Conservation (phyloP, 1,140 invertebrate genomes). For the Anoplolepis gracilipes region DNA sequence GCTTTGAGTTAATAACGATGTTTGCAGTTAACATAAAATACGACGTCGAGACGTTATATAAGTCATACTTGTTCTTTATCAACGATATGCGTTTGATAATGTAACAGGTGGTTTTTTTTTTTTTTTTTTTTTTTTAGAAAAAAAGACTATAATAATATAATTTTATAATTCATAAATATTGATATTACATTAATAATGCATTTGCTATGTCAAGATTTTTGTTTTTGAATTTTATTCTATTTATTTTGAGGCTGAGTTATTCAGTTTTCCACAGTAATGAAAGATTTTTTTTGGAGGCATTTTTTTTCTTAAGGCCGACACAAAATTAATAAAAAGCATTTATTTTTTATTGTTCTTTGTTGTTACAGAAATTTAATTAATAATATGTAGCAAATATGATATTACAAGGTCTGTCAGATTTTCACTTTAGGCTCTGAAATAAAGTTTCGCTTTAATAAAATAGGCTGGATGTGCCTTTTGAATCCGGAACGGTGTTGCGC, state of each 20-base stretch:
- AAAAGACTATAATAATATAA: not conserved
- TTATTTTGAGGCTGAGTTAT: not conserved
- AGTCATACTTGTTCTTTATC: slow-evolving; percentile 7
- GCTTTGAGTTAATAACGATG: slow-evolving; percentile 12
- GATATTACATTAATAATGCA: not conserved
- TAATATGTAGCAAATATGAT: not conserved
- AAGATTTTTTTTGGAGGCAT: not conserved
- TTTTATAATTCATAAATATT: not conserved
- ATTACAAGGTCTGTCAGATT: not conserved
- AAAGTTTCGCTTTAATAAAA: not conserved
- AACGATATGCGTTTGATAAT: slow-evolving; percentile 17
- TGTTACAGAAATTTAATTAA: not conserved
- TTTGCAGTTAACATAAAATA: slow-evolving; percentile 5
- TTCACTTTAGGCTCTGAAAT: not conserved
- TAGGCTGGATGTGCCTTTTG: slow-evolving; percentile 4
- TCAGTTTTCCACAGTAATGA: not conserved
- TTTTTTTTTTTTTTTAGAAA: no score
- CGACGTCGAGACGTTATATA: slow-evolving; percentile 16
- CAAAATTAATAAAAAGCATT: not conserved
- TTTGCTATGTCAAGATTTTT: not conserved
- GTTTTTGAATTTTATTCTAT: not conserved
- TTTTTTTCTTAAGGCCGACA: not conserved
- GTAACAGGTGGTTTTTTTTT: not conserved
- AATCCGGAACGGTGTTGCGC: slow-evolving; percentile 36
- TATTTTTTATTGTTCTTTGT: not conserved